These are phyloP conservation scores for Odontomyia ornata DNA, from an alignment of 2,888 invertebrate species.

Conservation along the genomic window DNA sequence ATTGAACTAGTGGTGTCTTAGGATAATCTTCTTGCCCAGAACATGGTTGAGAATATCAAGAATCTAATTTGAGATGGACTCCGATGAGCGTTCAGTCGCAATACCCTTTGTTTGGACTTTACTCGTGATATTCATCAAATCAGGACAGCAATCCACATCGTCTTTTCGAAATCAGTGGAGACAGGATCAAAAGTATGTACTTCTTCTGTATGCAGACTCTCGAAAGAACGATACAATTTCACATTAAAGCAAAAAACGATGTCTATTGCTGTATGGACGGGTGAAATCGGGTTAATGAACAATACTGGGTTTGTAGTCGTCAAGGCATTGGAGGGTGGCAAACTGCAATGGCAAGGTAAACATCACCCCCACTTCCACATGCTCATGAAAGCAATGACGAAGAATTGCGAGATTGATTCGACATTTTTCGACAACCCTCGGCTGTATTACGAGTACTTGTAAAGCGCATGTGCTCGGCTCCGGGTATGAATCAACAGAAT, in stretches of 20 bases:
- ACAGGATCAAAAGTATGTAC: background rate
- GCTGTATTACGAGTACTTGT: constrained; percentile 21
- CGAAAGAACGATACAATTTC: constrained; percentile 30
- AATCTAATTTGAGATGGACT: no score
- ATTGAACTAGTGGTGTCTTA: no score
- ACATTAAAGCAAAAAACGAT: background rate
- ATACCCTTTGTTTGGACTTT: no score
- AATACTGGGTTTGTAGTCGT: background rate
- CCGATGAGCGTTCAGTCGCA: no score
- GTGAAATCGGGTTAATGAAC: constrained; percentile 33
- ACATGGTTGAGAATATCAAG: no score
- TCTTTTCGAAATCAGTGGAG: no score
- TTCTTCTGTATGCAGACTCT: constrained; percentile 22
- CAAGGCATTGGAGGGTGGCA: background rate
- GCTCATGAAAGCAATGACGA: constrained; percentile 4
- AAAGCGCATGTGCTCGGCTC: constrained; percentile 26
- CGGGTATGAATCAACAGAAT: constrained; percentile 47
- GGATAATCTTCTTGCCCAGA: no score
- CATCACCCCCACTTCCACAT: background rate
- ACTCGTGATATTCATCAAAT: no score
- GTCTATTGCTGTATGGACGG: constrained; percentile 17
- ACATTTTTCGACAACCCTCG: constrained; percentile 17
- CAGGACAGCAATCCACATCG: no score
- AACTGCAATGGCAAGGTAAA: background rate
- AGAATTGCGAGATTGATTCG: background rate